Conservation (phyloP, 2,797 vertebrate genomes). For the Hirundo rustica region DNA sequence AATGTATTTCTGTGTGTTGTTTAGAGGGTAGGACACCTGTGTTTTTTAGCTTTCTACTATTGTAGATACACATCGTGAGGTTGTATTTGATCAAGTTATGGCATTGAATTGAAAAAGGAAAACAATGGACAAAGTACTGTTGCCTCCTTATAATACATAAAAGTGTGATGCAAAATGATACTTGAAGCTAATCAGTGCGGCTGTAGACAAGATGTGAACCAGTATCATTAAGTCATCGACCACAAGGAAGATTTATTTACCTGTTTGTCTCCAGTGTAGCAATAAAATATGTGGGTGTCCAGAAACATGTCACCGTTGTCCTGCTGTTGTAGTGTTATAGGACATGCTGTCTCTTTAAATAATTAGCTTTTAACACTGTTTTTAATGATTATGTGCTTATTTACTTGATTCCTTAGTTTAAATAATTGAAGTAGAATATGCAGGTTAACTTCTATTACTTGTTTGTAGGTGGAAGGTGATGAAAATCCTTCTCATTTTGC, state of each 20-base stretch:
- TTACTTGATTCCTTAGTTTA: background rate
- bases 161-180: background rate
- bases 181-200: background rate
- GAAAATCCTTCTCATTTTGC: background rate
- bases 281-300: background rate
- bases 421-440: background rate
- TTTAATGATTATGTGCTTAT: background rate
- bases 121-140: background rate
- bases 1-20: background rate
- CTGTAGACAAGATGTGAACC: background rate
- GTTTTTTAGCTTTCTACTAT: background rate
- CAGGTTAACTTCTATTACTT: background rate
- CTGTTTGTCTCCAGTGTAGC: background rate
- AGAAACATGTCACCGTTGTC: accelerated
- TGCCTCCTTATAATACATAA: background rate
- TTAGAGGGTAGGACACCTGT: background rate
- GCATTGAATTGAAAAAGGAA: background rate
- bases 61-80: background rate
- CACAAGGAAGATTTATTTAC: background rate
- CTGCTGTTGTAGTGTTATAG: background rate
- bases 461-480: background rate
- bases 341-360: background rate
- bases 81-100: background rate
- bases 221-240: background rate
- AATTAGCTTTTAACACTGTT: background rate